Evolutionary conservation across 2,888 invertebrate genomes (phyloP).

Genomic region (Troides oblongomaculatus): DNA sequence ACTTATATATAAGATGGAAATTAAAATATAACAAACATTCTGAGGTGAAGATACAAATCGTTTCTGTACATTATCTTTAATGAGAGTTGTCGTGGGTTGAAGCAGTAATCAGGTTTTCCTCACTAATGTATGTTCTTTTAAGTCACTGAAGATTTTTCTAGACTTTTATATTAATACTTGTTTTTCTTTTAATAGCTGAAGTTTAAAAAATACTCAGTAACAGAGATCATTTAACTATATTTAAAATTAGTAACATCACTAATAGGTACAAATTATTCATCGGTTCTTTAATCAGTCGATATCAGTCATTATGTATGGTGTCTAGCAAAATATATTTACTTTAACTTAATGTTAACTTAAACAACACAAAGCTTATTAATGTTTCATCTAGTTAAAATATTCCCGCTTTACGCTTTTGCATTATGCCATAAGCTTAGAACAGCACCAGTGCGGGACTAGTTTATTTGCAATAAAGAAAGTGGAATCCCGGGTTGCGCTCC

Average conservation of each 20-base stretch:
- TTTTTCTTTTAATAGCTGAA: no score
- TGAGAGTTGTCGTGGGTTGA: slow-evolving; percentile 65
- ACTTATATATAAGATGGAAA: no score
- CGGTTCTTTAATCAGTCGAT: no score
- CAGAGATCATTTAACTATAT: no score
- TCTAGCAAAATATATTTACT: no score
- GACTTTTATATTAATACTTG: background rate
- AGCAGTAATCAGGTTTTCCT: slow-evolving; percentile 57
- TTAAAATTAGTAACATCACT: no score
- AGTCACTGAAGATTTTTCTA: background rate
- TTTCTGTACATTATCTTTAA: slow-evolving; percentile 65
- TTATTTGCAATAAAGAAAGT: slow-evolving; percentile 80
- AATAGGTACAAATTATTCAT: no score
- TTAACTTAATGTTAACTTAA: no score
- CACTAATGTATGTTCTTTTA: slow-evolving; percentile 39
- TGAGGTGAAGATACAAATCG: slow-evolving; percentile 50
- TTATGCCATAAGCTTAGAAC: slow-evolving; percentile 50
- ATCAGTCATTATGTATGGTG: no score
- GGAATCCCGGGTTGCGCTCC: slow-evolving; percentile 76
- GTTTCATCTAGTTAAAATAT: background rate
- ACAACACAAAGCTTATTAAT: background rate
- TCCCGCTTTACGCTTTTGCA: slow-evolving; percentile 8
- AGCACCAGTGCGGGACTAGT: slow-evolving; percentile 72
- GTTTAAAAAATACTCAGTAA: no score
- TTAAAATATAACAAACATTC: no score